Conservation (phyloP, 1,140 invertebrate species). For the Drosophila pachea region DNA sequence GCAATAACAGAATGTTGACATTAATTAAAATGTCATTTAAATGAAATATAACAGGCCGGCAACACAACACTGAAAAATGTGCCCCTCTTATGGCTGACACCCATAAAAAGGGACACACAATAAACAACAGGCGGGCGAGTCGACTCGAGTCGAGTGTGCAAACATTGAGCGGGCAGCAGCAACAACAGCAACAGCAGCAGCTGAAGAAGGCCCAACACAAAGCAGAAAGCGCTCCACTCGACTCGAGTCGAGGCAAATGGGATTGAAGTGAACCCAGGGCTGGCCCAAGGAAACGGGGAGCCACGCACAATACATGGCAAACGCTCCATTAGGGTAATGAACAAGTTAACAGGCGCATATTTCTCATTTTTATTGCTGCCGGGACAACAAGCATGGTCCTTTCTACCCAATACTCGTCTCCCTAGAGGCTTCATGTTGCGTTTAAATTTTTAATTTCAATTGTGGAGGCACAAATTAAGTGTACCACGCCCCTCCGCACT, state of each 20-base stretch:
- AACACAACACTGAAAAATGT: slow-evolving; percentile 50
- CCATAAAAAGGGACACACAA: slow-evolving; percentile 40
- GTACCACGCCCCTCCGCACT: slow-evolving; percentile 9
- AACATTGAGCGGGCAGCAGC: slow-evolving; percentile 20
- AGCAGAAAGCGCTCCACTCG: slow-evolving; percentile 35
- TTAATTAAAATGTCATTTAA: slow-evolving; percentile 78
- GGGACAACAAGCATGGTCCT: not conserved
- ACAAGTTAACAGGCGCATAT: slow-evolving; percentile 77
- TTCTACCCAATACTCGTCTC: no score
- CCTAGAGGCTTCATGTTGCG: slow-evolving; percentile 43
- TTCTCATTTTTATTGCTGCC: slow-evolving; percentile 69
- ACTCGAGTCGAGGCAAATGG: slow-evolving; percentile 22
- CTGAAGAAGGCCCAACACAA: slow-evolving; percentile 20
- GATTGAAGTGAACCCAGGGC: slow-evolving; percentile 32
- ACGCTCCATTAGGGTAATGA: slow-evolving; percentile 76
- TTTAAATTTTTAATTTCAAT: slow-evolving; percentile 71
- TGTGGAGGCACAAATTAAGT: slow-evolving; percentile 44
- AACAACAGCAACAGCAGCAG: not conserved
- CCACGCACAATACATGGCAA: slow-evolving; percentile 44
- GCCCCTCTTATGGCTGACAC: slow-evolving; percentile 49
- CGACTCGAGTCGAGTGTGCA: slow-evolving; percentile 9
- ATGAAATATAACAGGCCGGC: slow-evolving; percentile 70
- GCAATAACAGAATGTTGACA: slow-evolving; percentile 71
- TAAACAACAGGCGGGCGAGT: slow-evolving; percentile 25
- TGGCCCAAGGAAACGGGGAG: not conserved